A percentile compares a stretch with the other conserved stretches of the same genome.
phyloP scores from a whole-genome alignment of 2,113 vertebrate genomes.

The Poeciliopsis occidentalis region DNA sequence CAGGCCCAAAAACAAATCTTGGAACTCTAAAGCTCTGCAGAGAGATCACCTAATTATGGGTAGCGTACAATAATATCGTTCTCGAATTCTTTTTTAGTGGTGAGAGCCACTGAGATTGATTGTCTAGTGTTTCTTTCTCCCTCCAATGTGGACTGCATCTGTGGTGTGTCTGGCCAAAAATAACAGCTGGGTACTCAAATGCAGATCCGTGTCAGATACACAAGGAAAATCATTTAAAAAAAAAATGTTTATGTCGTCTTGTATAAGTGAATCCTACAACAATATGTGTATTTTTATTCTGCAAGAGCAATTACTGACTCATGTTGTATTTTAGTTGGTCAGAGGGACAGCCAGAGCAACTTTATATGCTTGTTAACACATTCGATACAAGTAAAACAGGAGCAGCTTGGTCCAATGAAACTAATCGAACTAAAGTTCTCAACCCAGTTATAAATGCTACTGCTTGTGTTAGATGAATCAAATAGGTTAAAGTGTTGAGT shows the following conservation, averaged over 20 bases:
- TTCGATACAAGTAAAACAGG: slow-evolving; percentile 29
- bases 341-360: not conserved
- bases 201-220: slow-evolving; percentile 24
- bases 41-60: not conserved
- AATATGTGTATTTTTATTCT: not conserved
- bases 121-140: slow-evolving; percentile 26
- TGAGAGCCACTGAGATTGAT: slow-evolving; percentile 33
- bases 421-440: slow-evolving; percentile 37
- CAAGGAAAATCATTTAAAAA: slow-evolving; percentile 16
- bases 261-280: not conserved
- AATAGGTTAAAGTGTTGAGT: slow-evolving; percentile 2
- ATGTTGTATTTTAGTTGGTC: not conserved
- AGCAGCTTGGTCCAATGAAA: not conserved
- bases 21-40: slow-evolving; percentile 7
- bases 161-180: slow-evolving; percentile 47
- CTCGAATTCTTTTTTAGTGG: slow-evolving; percentile 31
- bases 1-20: slow-evolving; percentile 34
- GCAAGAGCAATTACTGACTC: not conserved
- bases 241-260: slow-evolving; percentile 13
- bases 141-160: slow-evolving; percentile 54
- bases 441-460: slow-evolving; percentile 20
- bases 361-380: slow-evolving; percentile 29
- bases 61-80: slow-evolving; percentile 21
- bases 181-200: slow-evolving; percentile 50
- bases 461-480: slow-evolving; percentile 12